Base-by-base conservation (phyloP, 2,113 vertebrate genomes). In the Glareola pratincola region DNA sequence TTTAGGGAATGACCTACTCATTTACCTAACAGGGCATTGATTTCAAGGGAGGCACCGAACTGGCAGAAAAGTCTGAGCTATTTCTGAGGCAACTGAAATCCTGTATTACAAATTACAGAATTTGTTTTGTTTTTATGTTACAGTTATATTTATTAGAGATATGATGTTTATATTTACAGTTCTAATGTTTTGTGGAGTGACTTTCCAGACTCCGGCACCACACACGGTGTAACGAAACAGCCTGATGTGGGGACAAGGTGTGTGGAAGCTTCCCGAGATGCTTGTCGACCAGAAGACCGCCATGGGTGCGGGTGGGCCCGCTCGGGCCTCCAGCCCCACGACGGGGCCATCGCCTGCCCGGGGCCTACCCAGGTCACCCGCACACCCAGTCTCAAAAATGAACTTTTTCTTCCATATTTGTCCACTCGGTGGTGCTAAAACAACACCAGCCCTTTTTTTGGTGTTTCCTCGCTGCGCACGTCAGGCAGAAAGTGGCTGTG, bases 381-480 rank as follows among this genome's bases (percentile, higher is more conserved):
- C 0, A 3, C 14, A 39, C 1, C 22, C 5, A 14, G 14, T 20
- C 24, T 78, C 77, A 71, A 72, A 96, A 82, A 75, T 20, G 15
- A 59, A 43, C 4, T 57, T 56, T 68, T 83, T 77, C 41, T 62
- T 19, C 57, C 36, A 29, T 63, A n/a, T 74, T 94, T 92, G 90
- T 85, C 96, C 93, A 86, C 91, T 80, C 18, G 97, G 90, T 97
- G 97, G 97, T 73, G 97, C 97, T 97, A 92, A 92, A 95, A 79
- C 92, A 88, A 73, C 97, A 81, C 21, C 57, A 68, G 48, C 62
- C 37, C 24, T 32, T 78, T 53, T 53, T 51, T 13, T 43, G 36
- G 34, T 17, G 15, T 37, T 71, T 66, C 41, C 67, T 63, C 48
- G 9, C 41, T 4, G 5, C 60, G 2, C 7, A 12, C 5, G 10